Percentiles rank a stretch among this genome's conserved stretches.
Conservation (phyloP, 2,113 vertebrate species). For the Galeopterus variegatus region DNA sequence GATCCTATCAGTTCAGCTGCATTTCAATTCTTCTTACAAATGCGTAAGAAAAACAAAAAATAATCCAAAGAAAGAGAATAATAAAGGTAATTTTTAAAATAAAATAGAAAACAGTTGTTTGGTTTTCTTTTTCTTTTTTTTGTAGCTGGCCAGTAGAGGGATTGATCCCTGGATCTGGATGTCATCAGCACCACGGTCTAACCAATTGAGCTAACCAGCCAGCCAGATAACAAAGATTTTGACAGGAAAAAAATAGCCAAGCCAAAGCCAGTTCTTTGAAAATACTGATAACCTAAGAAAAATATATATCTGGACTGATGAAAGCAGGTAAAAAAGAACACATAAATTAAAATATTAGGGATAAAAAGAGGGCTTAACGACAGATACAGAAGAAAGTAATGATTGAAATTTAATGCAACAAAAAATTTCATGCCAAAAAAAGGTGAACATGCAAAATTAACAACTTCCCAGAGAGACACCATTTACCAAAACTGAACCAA, state of each 20-base stretch:
- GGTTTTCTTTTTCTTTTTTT: too few relatives aligned
- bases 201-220: too few relatives aligned
- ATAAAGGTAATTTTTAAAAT: background rate
- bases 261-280: background rate
- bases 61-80: background rate
- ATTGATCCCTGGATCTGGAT: too few relatives aligned
- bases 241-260: background rate
- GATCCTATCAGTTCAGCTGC: conserved; percentile 24
- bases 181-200: too few relatives aligned
- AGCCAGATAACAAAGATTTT: conserved; percentile 55
- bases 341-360: background rate
- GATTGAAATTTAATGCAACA: background rate
- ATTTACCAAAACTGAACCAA: background rate
- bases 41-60: background rate
- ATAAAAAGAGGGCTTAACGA: background rate
- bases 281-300: background rate
- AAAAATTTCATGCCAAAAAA: background rate
- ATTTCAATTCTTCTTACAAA: background rate
- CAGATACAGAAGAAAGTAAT: background rate
- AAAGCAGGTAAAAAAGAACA: background rate
- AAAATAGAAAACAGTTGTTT: conserved; percentile 17
- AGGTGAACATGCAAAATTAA: background rate
- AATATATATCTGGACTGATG: background rate
- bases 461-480: background rate
- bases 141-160: too few relatives aligned